These are phyloP conservation scores for Entomobrya proxima DNA, from an alignment of 2,888 invertebrate genomes.

Conservation along the genomic window DNA sequence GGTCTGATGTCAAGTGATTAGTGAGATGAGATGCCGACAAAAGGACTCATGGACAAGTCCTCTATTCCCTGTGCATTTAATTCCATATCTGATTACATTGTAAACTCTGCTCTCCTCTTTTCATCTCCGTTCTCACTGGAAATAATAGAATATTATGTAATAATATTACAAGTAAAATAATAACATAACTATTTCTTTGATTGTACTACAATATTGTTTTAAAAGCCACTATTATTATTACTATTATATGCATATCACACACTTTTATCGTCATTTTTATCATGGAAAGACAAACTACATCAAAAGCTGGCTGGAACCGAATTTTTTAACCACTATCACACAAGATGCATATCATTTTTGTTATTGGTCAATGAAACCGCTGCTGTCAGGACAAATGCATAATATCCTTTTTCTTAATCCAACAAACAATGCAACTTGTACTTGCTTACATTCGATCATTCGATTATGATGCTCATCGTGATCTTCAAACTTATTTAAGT, in stretches of 20 bases:
- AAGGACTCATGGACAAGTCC: constrained; percentile 64
- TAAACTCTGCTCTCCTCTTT: background rate
- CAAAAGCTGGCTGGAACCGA: constrained; percentile 21
- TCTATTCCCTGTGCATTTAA: constrained; percentile 26
- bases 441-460: background rate
- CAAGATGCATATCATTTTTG: constrained; percentile 30
- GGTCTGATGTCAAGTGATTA: constrained; percentile 74
- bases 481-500: constrained; percentile 52
- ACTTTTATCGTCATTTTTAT: constrained; percentile 53
- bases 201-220: constrained; percentile 46
- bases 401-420: constrained; percentile 2
- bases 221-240: constrained; percentile 41
- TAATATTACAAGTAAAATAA: background rate
- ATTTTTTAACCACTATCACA: constrained; percentile 19
- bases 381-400: constrained; percentile 45
- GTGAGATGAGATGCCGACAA: constrained; percentile 74
- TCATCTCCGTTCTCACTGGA: background rate
- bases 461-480: background rate
- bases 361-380: constrained; percentile 55
- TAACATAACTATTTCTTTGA: constrained; percentile 17
- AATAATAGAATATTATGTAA: background rate
- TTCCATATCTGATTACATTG: constrained; percentile 58
- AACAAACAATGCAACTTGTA: constrained; percentile 37
- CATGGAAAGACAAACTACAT: constrained; percentile 32
- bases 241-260: constrained; percentile 60